A percentile compares a stretch with the other conserved stretches of the same genome.
These are phyloP conservation scores for Didymodactylos carnosus DNA, from an alignment of 2,888 invertebrate species.

Conservation along the genomic window DNA sequence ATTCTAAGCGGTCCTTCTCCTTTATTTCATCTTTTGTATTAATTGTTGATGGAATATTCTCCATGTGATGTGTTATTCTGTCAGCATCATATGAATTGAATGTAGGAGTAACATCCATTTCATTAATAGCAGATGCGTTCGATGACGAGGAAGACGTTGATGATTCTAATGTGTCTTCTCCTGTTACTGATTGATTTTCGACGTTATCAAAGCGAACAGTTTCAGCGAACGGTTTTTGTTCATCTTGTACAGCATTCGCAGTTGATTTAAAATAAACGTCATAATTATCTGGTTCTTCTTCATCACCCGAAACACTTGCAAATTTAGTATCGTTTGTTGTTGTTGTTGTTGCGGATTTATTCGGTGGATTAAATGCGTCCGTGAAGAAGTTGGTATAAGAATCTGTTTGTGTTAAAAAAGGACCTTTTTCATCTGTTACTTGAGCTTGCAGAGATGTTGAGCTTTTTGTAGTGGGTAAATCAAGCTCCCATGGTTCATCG, in stretches of 20 bases:
- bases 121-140: not conserved
- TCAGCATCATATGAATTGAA: not conserved
- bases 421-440: too few species aligned
- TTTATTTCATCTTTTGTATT: not conserved
- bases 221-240: not conserved
- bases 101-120: not conserved
- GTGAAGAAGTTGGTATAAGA: not conserved
- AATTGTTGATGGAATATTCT: not conserved
- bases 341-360: not conserved
- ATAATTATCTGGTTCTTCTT: not conserved
- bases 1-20: too few species aligned
- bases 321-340: not conserved
- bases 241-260: not conserved
- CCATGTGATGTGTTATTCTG: not conserved
- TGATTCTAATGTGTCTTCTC: not conserved
- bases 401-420: too few species aligned
- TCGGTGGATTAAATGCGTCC: not conserved
- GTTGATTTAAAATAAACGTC: not conserved
- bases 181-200: not conserved
- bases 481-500: not conserved
- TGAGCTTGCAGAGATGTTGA: too few species aligned
- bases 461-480: not conserved
- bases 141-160: not conserved
- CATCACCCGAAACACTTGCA: not conserved
- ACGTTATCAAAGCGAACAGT: not conserved